Base-by-base conservation (phyloP, 2,888 invertebrate species). In the Entomobrya proxima region DNA sequence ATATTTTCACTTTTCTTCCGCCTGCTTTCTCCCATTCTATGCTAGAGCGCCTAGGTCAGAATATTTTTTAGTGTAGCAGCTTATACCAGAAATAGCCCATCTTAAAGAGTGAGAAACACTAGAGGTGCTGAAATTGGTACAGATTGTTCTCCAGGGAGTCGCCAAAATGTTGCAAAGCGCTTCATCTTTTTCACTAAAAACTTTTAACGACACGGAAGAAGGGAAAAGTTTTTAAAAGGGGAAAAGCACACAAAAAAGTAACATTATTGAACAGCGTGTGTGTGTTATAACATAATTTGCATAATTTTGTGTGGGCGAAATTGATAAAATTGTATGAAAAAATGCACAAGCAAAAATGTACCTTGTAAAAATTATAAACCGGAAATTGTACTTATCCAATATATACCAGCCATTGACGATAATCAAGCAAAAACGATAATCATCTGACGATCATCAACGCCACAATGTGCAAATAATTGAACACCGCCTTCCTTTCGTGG, bases 111-210 rank as follows among this genome's bases (percentile, higher is more conserved):
- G n/a, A n/a, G n/a, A n/a, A n/a, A n/a, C n/a, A n/a, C n/a, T n/a
- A n/a, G n/a, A n/a, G n/a, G n/a, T n/a, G n/a, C n/a, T n/a, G n/a
- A 77, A 77, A 77, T 58, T 77, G 61, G 77, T 40, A 58, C 61
- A 77, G 61, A 77, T 77, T 77, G 77, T 55, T 58, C 77, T 61
- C 77, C 5, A 7, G 77, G 61, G 77, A 77, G 27, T 18, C n/a
- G n/a, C n/a, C n/a, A n/a, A n/a, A n/a, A n/a, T n/a, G n/a, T n/a
- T n/a, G n/a, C n/a, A n/a, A n/a, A n/a, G n/a, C n/a, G n/a, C n/a
- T n/a, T n/a, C n/a, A n/a, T n/a, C n/a, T n/a, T n/a, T n/a, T n/a
- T n/a, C n/a, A n/a, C n/a, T n/a, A n/a, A 21, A 55, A 55, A 55
- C 15, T 61, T 61, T 61, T 61, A 67, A 47, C 32, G 67, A 35